Evolutionary conservation across 2,888 invertebrate genomes (phyloP).

Genomic region (Acanthosoma haemorrhoidale): DNA sequence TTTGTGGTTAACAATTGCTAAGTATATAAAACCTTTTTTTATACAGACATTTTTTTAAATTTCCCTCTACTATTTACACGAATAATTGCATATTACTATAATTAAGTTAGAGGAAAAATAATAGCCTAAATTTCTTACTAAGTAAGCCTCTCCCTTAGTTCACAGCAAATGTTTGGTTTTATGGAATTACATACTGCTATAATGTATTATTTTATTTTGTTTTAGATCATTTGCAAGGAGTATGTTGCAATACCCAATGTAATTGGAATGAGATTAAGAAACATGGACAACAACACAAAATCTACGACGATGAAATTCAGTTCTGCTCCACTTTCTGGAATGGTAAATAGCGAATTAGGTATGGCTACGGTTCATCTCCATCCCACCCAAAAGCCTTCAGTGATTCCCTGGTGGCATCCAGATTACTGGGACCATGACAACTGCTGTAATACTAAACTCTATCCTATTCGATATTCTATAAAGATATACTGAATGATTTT

Average conservation of each 20-base stretch:
- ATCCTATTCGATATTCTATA: background rate
- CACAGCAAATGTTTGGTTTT: too few relatives aligned
- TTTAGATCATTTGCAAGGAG: slow-evolving; percentile 29
- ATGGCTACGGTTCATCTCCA: slow-evolving; percentile 21
- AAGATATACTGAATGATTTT: too few relatives aligned
- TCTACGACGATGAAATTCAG: slow-evolving; percentile 23
- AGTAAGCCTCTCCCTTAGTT: too few relatives aligned
- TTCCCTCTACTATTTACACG: too few relatives aligned
- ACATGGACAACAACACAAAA: background rate
- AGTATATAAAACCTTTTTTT: too few relatives aligned
- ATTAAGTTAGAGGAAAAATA: too few relatives aligned
- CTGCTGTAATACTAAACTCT: slow-evolving; percentile 8
- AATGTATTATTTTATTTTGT: background rate
- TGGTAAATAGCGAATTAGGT: slow-evolving; percentile 24
- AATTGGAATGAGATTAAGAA: slow-evolving; percentile 30
- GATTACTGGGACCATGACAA: slow-evolving; percentile 28
- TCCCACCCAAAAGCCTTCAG: slow-evolving; percentile 15
- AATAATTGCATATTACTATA: too few relatives aligned
- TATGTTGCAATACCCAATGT: slow-evolving; percentile 30
- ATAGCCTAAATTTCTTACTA: too few relatives aligned
- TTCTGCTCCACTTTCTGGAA: slow-evolving; percentile 33
- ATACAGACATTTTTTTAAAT: too few relatives aligned
- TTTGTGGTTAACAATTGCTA: too few relatives aligned
- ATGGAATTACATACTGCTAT: too few relatives aligned
- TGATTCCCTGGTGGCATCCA: slow-evolving; percentile 36